Conservation (phyloP, 1,140 invertebrate species). For the Temnothorax curvispinosus region DNA sequence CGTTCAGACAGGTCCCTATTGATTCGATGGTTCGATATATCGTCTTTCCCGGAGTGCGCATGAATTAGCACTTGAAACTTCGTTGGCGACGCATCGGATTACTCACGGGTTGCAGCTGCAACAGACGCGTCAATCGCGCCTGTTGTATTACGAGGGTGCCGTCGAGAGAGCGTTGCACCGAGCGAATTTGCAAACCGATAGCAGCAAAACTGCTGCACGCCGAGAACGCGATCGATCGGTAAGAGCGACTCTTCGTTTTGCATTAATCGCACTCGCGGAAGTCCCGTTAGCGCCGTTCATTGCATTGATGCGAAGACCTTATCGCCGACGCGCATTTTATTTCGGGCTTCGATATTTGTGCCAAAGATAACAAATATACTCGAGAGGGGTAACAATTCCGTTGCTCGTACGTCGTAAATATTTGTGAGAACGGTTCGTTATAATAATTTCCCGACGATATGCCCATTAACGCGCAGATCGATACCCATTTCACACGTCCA, state of each 20-base stretch:
- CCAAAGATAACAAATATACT: not conserved
- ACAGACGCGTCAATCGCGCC: constrained; percentile 67
- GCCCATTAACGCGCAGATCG: constrained; percentile 39
- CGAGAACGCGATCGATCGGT: constrained; percentile 29
- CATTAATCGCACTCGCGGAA: constrained; percentile 53
- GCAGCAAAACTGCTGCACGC: constrained; percentile 33
- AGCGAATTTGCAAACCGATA: constrained; percentile 64
- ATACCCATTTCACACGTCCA: constrained; percentile 71
- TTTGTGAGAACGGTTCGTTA: constrained; percentile 37
- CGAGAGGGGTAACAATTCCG: not conserved
- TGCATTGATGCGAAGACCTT: constrained; percentile 13
- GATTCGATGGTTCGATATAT: constrained; percentile 77
- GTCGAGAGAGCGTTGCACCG: constrained; percentile 59
- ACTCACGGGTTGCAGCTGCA: constrained; percentile 57
- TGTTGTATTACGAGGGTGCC: constrained; percentile 64
- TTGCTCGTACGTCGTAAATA: not conserved
- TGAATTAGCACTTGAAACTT: constrained; percentile 76
- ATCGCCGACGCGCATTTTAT: constrained; percentile 2
- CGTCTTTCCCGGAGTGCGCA: constrained; percentile 75
- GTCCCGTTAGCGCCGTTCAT: not conserved
- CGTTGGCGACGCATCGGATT: constrained; percentile 73
- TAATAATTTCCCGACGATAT: constrained; percentile 58
- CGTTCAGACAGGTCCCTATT: constrained; percentile 80
- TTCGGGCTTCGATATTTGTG: constrained; percentile 8
- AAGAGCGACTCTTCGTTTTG: constrained; percentile 7